phyloP scores from a whole-genome alignment of 2,888 invertebrate genomes.

The Mesorhabditis sp. region DNA sequence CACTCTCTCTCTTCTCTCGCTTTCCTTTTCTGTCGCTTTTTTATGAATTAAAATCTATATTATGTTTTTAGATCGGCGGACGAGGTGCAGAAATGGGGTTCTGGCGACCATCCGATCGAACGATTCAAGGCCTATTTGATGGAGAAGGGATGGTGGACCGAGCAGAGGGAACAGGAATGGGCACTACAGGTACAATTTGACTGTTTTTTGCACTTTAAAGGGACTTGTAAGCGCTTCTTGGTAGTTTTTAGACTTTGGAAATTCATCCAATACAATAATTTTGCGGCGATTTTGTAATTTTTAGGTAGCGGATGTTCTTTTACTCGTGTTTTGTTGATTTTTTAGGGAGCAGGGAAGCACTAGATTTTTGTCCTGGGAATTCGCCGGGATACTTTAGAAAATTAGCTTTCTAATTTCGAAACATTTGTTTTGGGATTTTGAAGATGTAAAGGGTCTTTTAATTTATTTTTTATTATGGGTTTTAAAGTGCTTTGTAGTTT shows the following conservation, averaged over 20 bases:
- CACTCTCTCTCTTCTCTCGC: no score
- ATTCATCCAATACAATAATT: no score
- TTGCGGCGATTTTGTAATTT: no score
- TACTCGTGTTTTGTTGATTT: no score
- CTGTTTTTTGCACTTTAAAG: background rate
- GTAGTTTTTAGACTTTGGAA: no score
- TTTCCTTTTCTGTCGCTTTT: no score
- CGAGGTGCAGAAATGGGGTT: slow-evolving; percentile 79
- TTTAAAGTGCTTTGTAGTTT: no score
- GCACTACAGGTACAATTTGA: slow-evolving; percentile 23
- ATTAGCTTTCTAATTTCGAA: background rate
- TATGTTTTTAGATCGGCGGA: slow-evolving; percentile 63
- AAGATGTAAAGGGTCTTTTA: no score
- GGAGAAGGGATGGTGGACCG: slow-evolving; percentile 76
- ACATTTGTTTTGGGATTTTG: no score
- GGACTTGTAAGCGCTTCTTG: background rate
- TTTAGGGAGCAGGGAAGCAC: slow-evolving; percentile 18
- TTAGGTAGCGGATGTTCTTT: no score
- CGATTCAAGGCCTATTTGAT: slow-evolving; percentile 79
- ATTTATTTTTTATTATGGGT: no score
- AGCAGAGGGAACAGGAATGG: slow-evolving; percentile 62
- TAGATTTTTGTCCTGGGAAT: background rate
- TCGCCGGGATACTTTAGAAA: background rate
- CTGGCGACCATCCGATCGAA: slow-evolving; percentile 76
- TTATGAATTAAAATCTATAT: no score